Percentiles rank a stretch among this genome's conserved stretches.
Conservation (phyloP, 2,888 invertebrate genomes). For the Rugalucina vietnamica region DNA sequence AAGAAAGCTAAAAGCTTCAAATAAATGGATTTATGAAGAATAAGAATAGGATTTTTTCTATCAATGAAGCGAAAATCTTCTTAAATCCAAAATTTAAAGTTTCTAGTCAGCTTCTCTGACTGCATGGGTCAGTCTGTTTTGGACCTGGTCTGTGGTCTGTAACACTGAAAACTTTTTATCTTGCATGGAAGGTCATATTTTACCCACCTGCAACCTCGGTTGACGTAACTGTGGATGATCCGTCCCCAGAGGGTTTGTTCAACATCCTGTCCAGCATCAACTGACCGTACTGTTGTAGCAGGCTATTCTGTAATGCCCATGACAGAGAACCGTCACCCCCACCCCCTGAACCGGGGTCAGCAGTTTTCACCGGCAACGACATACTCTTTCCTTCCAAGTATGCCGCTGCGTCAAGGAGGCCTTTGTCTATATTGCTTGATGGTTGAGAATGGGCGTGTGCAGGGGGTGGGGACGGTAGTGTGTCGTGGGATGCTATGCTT, state of each 20-base stretch:
- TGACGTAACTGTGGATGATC: conserved; percentile 27
- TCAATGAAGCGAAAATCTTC: no score
- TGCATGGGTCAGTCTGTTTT: no score
- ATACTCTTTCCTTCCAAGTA: conserved; percentile 48
- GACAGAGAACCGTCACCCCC: conserved; percentile 42
- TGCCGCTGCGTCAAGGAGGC: conserved; percentile 54
- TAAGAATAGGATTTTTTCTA: no score
- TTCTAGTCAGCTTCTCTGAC: no score
- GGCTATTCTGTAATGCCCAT: conserved; percentile 50
- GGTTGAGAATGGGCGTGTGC: conserved; percentile 59
- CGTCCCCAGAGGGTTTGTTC: conserved; percentile 38
- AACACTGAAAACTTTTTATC: neutral
- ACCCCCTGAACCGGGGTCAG: conserved; percentile 18
- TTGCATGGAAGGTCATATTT: neutral
- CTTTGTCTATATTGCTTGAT: conserved; percentile 54
- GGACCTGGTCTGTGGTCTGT: neutral
- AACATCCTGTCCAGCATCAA: conserved; percentile 61
- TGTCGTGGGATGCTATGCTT: conserved; percentile 21
- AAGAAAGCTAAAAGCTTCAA: no score
- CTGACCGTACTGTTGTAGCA: conserved; percentile 61
- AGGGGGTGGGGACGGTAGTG: conserved; percentile 47
- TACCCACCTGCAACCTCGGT: conserved; percentile 51
- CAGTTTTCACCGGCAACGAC: conserved; percentile 41
- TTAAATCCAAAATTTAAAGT: no score
- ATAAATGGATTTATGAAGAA: no score